Evolutionary conservation across 2,797 vertebrate genomes (phyloP), one percentile per base, ranked within the genome.

Genomic region (Mastacembelus armatus): DNA sequence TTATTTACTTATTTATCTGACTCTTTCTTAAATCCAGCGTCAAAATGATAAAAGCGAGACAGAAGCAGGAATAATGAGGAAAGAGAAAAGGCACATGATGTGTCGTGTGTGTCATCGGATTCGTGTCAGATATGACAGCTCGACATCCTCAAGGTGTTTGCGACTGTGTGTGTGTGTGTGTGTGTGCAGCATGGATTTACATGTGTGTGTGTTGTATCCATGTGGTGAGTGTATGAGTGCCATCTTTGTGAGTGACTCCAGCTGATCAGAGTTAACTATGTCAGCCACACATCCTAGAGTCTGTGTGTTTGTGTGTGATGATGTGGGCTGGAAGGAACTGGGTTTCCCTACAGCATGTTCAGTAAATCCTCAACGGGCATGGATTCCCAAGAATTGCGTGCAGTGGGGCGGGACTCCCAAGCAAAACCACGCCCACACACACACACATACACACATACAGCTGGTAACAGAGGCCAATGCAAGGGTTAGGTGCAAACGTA

Each of bases 341-440:
- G 83, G 85, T 92, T 86, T 92, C 88, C 89, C 88, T 86, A 78
- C 88, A 90, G 89, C 84, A 60, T 88, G 79, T 85, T 61, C 64
- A 86, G 80, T 89, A 91, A 92, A 92, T 91, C 89, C 85, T 87
- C 59, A 63, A 73, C 70, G 72, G 12, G 82, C 82, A 88, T 80
- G 42, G 71, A 85, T 85, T 88, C 81, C 71, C 73, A 73, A 74
- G 84, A 68, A 81, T 91, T 47, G 87, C 82, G 85, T 90, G 89
- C 89, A 84, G 78, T 39, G 30, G 74, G 90, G 87, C 56, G 72
- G 86, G 73, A 80, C 77, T 83, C 30, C 39, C 0, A 2, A 57
- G 59, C 32, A 44, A 75, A 70, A 38, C 80, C 85, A 74, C 81
- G 19, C 82, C 76, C 39, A 22, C 50, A 57, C n/a, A 48, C 21